These are phyloP conservation scores for Ormyrus rosae DNA, from an alignment of 2,888 invertebrate species.

Conservation along the genomic window DNA sequence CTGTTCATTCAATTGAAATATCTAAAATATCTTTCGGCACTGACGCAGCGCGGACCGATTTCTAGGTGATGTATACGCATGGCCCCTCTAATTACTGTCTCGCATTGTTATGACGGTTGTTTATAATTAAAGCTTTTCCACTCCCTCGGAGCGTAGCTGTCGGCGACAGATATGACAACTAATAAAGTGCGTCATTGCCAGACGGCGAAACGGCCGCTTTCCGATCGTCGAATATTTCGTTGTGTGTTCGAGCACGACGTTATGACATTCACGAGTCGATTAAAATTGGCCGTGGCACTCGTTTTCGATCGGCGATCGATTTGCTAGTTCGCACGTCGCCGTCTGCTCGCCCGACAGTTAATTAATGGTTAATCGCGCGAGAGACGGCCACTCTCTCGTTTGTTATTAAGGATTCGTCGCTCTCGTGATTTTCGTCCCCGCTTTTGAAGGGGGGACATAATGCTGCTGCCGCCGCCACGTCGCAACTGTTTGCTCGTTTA, in stretches of 20 bases:
- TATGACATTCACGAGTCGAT: constrained; percentile 55
- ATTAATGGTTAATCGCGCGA: constrained; percentile 58
- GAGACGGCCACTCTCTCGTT: background rate
- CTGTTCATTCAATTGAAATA: too few relatives aligned
- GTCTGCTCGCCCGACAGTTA: constrained; percentile 40
- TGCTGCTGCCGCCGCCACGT: background rate
- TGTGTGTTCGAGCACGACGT: background rate
- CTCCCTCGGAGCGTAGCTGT: constrained; percentile 68
- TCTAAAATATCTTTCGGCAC: too few relatives aligned
- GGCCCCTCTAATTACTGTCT: constrained; percentile 68
- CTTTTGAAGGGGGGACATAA: background rate
- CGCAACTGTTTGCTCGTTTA: background rate
- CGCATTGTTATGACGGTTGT: constrained; percentile 71
- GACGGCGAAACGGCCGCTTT: constrained; percentile 65
- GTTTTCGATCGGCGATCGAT: background rate
- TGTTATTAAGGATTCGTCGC: constrained; percentile 30
- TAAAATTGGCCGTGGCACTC: constrained; percentile 56
- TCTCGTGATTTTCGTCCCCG: constrained; percentile 5
- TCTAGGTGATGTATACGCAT: constrained; percentile 11
- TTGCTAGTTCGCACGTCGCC: constrained; percentile 53
- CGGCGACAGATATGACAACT: constrained; percentile 72
- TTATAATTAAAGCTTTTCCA: constrained; percentile 67
- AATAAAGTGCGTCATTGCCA: constrained; percentile 72
- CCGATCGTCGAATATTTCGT: constrained; percentile 56
- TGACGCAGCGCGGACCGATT: too few relatives aligned